A percentile compares a stretch with the other conserved stretches of the same genome.
Evolutionary conservation across 2,113 vertebrate species (phyloP).

Genomic region (Cynocephalus volans): DNA sequence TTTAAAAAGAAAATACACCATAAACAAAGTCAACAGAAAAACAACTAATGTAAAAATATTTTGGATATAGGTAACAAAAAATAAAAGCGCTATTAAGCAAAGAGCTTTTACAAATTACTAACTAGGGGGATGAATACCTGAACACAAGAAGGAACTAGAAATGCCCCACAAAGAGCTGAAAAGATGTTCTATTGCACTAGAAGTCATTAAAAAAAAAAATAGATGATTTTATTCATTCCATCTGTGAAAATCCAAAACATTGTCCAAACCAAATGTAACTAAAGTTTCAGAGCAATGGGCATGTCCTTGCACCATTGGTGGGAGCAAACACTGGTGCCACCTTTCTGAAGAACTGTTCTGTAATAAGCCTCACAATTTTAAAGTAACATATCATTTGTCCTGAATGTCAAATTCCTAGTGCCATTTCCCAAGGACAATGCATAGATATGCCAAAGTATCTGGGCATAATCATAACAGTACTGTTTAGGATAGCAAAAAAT

Average conservation of each 20-base stretch:
- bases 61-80: not conserved
- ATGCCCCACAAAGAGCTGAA: not conserved
- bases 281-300: not conserved
- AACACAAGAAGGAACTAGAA: not conserved
- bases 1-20: not conserved
- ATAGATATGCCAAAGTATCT: not conserved
- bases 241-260: not conserved
- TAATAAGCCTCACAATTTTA: accelerated
- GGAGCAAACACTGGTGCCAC: accelerated
- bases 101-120: not conserved
- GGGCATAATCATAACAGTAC: too few relatives aligned
- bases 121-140: not conserved
- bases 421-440: not conserved
- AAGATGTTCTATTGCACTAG: not conserved
- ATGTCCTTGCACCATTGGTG: accelerated
- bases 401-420: not conserved
- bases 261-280: not conserved
- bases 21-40: not conserved
- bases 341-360: not conserved
- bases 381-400: accelerated
- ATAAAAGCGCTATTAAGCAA: not conserved
- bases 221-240: not conserved
- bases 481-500: not conserved
- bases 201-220: not conserved
- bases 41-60: not conserved